phyloP scores from a whole-genome alignment of 1,140 invertebrate genomes.

The Neodiprion virginianus region DNA sequence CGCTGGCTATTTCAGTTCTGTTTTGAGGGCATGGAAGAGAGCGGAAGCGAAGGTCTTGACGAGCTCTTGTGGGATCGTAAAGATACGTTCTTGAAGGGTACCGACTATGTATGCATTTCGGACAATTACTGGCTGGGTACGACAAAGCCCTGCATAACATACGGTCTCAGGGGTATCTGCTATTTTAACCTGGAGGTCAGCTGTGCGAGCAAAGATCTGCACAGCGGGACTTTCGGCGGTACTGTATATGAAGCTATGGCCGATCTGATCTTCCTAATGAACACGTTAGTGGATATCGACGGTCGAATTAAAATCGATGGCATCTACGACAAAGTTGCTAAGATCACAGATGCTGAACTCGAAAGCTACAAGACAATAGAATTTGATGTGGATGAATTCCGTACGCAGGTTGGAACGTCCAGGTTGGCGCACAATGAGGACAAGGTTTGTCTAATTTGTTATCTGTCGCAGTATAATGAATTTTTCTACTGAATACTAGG shows the following conservation, averaged over 20 bases:
- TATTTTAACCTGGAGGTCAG: constrained; percentile 92
- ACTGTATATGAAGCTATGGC: constrained; percentile 88
- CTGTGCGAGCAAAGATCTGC: constrained; percentile 91
- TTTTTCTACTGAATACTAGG: not conserved
- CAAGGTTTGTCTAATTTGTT: constrained; percentile 64
- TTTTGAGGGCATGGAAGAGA: constrained; percentile 99
- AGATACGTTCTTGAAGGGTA: constrained; percentile 79
- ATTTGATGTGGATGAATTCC: constrained; percentile 84
- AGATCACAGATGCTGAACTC: constrained; percentile 77
- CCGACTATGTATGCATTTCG: constrained; percentile 97
- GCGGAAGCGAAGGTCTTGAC: constrained; percentile 94
- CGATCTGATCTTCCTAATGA: constrained; percentile 86
- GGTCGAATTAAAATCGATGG: constrained; percentile 84
- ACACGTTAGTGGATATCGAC: constrained; percentile 82
- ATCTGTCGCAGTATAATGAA: too few relatives aligned
- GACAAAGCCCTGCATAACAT: constrained; percentile 95
- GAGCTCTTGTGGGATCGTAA: constrained; percentile 80
- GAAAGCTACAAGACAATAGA: constrained; percentile 86
- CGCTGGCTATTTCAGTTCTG: constrained; percentile 73
- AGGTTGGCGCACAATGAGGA: constrained; percentile 78
- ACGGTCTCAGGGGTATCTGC: constrained; percentile 92
- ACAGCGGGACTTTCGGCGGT: constrained; percentile 95
- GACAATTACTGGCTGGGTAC: constrained; percentile 99
- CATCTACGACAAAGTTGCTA: constrained; percentile 80
- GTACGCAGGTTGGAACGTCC: constrained; percentile 73